Evolutionary conservation across 2,113 vertebrate species (phyloP), one percentile per base, ranked within the genome.

Genomic region (Irena cyanogastra): DNA sequence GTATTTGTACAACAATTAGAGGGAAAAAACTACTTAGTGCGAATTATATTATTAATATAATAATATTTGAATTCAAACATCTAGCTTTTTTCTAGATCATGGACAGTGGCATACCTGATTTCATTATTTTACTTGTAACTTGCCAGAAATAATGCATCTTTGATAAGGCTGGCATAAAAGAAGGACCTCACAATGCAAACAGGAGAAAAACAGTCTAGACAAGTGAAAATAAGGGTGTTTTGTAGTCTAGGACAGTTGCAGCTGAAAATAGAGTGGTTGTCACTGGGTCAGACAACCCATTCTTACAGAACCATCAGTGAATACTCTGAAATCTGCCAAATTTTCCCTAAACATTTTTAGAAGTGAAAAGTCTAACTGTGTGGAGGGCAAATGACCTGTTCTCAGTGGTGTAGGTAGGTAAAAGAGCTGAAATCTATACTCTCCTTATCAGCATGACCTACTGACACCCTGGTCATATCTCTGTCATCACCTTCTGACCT

Each of bases 401-500:
- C 45, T 79, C 6, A 57, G 1, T 45, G 69, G 41, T 79, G 42
- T 45, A 79, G 50, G 30, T 79, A 71, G 69, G 69, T 82, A 92
- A 83, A 90, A 90, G 90, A 86, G 42, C 56, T 90, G 76, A 77
- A 95, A 94, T 95, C 88, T 64, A 17, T 89, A 83, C 56, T 75
- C 28, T 52, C 26, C n/a, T n/a, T 90, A 53, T 71, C 91, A 90
- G 63, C 26, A 17, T 74, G 93, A 93, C 92, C 88, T 93, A 11
- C 64, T 90, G 92, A 83, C 93, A 87, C 69, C 10, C 17, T 56
- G 71, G 80, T 80, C 23, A 8, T 96, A 72, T 56, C 95, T 95
- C 81, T 93, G 94, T 94, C 93, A 41, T 94, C 91, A 92, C 91
- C 69, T 84, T 52, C 60, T 87, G 94, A 93, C 94, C 94, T 75